phyloP scores from a whole-genome alignment of 2,113 vertebrate species.

The Athene cunicularia region DNA sequence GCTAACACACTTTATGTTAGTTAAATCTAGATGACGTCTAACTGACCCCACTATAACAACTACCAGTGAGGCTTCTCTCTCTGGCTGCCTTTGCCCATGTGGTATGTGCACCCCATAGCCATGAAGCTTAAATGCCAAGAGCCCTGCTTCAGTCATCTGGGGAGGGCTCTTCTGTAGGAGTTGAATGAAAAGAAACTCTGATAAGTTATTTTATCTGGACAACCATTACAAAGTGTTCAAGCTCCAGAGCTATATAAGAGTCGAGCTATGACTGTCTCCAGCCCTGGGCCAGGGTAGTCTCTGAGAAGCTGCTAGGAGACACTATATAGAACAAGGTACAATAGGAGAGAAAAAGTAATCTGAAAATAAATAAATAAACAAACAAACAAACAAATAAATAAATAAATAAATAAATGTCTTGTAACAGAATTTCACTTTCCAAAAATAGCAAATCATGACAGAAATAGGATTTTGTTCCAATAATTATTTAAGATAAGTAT shows the following conservation, averaged over 20 bases:
- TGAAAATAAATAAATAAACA: too few species aligned
- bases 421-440: neutral
- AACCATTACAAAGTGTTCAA: neutral
- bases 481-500: neutral
- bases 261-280: neutral
- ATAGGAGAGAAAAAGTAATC: neutral
- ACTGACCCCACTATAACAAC: neutral
- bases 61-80: neutral
- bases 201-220: neutral
- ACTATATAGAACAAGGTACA: neutral
- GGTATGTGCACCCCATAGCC: neutral
- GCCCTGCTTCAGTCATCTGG: neutral
- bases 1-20: neutral
- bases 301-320: neutral
- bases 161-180: neutral
- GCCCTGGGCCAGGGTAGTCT: neutral
- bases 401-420: too few species aligned
- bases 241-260: neutral
- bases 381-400: too few species aligned
- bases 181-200: neutral
- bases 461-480: neutral
- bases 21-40: neutral
- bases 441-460: neutral
- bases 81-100: neutral
- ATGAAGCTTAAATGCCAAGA: neutral